A percentile compares a stretch with the other conserved stretches of the same genome.
Conservation (phyloP, 2,888 invertebrate species). For the Noctua pronuba region DNA sequence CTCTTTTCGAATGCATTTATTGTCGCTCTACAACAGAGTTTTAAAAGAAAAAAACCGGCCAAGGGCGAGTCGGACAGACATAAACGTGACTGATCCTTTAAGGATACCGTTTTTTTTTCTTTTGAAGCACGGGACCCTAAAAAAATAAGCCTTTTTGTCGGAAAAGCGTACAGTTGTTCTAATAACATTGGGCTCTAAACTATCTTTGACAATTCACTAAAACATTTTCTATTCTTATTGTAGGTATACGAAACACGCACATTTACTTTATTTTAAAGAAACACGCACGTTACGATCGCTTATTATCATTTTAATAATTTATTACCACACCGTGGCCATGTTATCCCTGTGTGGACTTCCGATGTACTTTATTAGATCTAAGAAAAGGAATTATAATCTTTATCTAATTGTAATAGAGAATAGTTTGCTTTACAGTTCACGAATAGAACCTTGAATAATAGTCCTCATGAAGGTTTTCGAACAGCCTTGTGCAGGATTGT, state of each 20-base stretch:
- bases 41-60: neutral
- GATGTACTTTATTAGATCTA: slow-evolving; percentile 52
- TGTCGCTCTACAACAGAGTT: neutral
- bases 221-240: slow-evolving; percentile 30
- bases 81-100: too few species aligned
- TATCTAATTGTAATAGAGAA: slow-evolving; percentile 61
- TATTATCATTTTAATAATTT: slow-evolving; percentile 59
- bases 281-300: slow-evolving; percentile 59
- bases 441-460: slow-evolving; percentile 70
- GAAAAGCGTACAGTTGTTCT: neutral
- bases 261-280: slow-evolving; percentile 29
- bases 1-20: neutral
- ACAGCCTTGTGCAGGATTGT: slow-evolving; percentile 76
- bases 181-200: neutral
- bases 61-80: too few species aligned
- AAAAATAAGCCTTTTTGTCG: neutral
- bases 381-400: slow-evolving; percentile 52
- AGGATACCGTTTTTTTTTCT: too few species aligned
- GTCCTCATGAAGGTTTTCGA: slow-evolving; percentile 73
- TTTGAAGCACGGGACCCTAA: too few species aligned
- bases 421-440: slow-evolving; percentile 59
- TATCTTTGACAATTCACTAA: slow-evolving; percentile 27
- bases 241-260: slow-evolving; percentile 42
- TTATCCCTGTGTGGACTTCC: slow-evolving; percentile 37
- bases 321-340: slow-evolving; percentile 49